Percentiles rank a stretch among this genome's conserved stretches.
Conservation (phyloP, 2,113 vertebrate genomes). For the Willisornis vidua region DNA sequence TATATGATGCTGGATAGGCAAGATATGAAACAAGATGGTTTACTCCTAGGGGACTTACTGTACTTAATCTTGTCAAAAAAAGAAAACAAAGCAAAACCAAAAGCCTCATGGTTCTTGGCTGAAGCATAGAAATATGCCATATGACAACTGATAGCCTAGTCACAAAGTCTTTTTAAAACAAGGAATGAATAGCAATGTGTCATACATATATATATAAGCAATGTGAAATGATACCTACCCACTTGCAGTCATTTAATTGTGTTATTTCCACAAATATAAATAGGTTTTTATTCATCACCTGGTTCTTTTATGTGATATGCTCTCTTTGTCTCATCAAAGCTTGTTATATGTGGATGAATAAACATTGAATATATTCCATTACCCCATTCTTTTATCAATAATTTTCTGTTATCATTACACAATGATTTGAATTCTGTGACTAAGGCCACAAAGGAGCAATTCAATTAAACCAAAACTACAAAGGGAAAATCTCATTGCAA, state of each 20-base stretch:
- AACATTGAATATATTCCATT: constrained; percentile 20
- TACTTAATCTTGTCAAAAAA: not conserved
- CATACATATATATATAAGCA: not conserved
- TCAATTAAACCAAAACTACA: constrained; percentile 42
- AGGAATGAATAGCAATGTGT: constrained; percentile 9
- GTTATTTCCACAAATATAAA: constrained; percentile 53
- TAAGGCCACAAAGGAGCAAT: constrained; percentile 39
- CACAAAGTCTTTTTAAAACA: constrained; percentile 6
- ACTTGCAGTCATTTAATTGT: not conserved
- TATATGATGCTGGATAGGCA: not conserved
- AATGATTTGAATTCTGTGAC: constrained; percentile 58
- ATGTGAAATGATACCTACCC: constrained; percentile 6
- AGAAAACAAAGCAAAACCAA: not conserved
- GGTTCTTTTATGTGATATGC: constrained; percentile 5
- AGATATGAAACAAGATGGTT: constrained; percentile 22
- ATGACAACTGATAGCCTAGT: constrained; percentile 8
- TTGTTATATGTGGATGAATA: constrained; percentile 6
- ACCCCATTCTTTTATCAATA: constrained; percentile 29
- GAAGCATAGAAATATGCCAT: not conserved
- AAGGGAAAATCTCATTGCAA: constrained; percentile 35
- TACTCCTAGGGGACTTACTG: not conserved
- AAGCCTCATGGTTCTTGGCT: not conserved
- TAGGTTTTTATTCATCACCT: constrained; percentile 27
- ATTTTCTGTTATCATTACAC: constrained; percentile 54
- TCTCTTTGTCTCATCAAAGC: constrained; percentile 28